phyloP scores from a whole-genome alignment of 2,113 vertebrate genomes.

The Pipra filicauda region DNA sequence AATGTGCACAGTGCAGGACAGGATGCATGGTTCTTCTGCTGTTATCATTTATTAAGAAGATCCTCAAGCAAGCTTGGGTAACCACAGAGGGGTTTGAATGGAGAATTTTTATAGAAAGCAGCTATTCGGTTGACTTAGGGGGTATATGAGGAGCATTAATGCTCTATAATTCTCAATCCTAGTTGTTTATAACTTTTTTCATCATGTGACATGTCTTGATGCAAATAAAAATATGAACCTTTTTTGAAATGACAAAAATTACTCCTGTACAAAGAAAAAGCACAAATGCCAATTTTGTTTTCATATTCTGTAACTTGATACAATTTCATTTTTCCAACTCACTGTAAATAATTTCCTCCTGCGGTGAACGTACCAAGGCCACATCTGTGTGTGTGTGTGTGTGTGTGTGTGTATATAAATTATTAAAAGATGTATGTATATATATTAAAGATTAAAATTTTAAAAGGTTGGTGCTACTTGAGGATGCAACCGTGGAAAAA shows the following conservation, averaged over 20 bases:
- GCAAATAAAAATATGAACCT: background rate
- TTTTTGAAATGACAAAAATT: background rate
- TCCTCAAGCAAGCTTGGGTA: background rate
- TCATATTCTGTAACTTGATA: background rate
- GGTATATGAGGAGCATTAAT: background rate
- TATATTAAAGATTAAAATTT: background rate
- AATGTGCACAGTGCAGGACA: background rate
- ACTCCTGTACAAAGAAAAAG: constrained; percentile 39
- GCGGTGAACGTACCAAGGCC: rapidly evolving
- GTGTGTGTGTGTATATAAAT: background rate
- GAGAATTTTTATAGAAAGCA: background rate
- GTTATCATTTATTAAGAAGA: background rate
- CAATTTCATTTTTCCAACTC: background rate
- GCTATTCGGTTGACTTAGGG: background rate
- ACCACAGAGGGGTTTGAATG: background rate
- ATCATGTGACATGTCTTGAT: background rate
- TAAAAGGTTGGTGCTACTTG: background rate
- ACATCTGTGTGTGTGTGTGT: background rate
- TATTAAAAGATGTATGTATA: background rate
- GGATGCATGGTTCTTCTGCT: background rate
- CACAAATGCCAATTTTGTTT: constrained; percentile 38
- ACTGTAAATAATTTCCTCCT: background rate
- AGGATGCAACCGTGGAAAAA: background rate
- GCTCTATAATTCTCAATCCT: background rate
- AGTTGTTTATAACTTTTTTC: background rate